phyloP scores from a whole-genome alignment of 2,888 invertebrate genomes.

The Eudasyphora cyanicolor region DNA sequence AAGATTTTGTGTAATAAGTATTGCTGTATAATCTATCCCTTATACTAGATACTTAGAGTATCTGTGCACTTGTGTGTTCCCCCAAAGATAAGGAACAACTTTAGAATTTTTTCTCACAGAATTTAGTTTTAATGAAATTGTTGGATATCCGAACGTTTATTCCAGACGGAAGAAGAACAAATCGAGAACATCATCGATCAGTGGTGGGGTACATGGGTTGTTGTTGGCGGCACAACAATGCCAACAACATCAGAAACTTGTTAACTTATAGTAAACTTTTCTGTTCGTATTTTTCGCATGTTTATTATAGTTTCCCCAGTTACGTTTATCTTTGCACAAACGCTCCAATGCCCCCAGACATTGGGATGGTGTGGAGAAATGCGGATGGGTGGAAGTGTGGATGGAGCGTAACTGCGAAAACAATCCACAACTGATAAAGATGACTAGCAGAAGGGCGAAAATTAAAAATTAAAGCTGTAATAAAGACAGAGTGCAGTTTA shows the following conservation, averaged over 20 bases:
- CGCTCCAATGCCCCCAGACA: not conserved
- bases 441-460: slow-evolving; percentile 11
- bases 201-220: not conserved
- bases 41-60: not conserved
- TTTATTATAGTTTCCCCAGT: not conserved
- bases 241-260: not conserved
- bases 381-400: not conserved
- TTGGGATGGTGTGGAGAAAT: not conserved
- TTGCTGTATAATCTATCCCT: no score
- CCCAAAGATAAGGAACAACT: slow-evolving; percentile 29
- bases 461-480: slow-evolving; percentile 9
- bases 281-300: not conserved
- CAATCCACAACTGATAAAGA: slow-evolving; percentile 21
- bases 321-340: not conserved
- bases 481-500: not conserved
- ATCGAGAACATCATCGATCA: not conserved
- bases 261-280: slow-evolving; percentile 15
- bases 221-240: not conserved
- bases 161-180: not conserved
- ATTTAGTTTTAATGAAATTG: slow-evolving; percentile 29
- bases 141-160: not conserved
- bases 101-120: not conserved
- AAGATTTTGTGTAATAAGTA: not conserved
- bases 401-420: not conserved
- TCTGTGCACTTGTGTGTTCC: not conserved